Percentiles rank a stretch among this genome's conserved stretches.
phyloP scores from a whole-genome alignment of 2,888 invertebrate genomes.

The Ormyrus nitidulus region DNA sequence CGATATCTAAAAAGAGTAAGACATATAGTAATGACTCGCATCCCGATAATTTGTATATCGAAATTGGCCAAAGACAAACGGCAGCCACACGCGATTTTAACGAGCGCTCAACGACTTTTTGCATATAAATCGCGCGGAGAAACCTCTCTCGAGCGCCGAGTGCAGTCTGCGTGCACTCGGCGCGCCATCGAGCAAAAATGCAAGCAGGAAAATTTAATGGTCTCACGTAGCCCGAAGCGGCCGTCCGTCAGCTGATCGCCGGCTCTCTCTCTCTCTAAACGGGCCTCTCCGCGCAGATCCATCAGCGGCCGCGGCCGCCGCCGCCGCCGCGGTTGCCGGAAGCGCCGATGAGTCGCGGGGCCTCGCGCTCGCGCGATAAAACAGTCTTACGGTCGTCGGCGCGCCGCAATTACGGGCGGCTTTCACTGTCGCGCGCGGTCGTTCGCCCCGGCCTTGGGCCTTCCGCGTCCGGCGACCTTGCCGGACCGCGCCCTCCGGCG shows the following conservation, averaged over 20 bases:
- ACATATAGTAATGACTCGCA: too few species aligned
- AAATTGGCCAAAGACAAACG: too few species aligned
- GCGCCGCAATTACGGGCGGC: constrained; percentile 33
- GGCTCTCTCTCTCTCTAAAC: too few species aligned
- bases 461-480: constrained; percentile 12
- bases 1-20: too few species aligned
- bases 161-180: not conserved
- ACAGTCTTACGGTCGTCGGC: constrained; percentile 11
- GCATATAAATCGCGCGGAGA: too few species aligned
- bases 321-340: constrained; percentile 16
- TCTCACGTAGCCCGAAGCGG: not conserved
- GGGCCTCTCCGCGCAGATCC: not conserved
- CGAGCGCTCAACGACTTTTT: too few species aligned
- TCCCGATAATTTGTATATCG: too few species aligned
- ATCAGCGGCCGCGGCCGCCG: not conserved
- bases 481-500: not conserved
- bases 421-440: constrained; percentile 40
- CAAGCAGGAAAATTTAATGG: not conserved
- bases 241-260: too few species aligned
- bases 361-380: constrained; percentile 11
- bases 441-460: constrained; percentile 4
- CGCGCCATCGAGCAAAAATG: not conserved
- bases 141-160: too few species aligned
- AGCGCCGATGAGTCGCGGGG: not conserved
- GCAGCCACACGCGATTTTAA: too few species aligned